A percentile compares a stretch with the other conserved stretches of the same genome.
Evolutionary conservation across 2,113 vertebrate genomes (phyloP).

Genomic region (Muntiacus muntjak): DNA sequence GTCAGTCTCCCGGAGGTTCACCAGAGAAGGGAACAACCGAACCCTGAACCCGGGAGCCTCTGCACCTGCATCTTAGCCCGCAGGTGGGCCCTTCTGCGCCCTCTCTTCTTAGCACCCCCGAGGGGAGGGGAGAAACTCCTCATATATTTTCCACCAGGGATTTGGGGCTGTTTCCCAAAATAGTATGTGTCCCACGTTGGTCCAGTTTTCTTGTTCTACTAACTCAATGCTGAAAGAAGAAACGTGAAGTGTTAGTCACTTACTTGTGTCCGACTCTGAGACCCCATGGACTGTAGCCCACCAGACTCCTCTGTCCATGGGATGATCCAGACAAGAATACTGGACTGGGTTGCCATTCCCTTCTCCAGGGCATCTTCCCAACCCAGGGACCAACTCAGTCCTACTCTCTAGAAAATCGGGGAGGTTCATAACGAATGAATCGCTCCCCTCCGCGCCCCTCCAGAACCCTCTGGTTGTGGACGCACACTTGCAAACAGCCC

Average conservation of each 20-base stretch:
- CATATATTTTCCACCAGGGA: accelerated
- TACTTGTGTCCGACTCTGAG: background rate
- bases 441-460: accelerated
- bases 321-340: background rate
- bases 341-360: background rate
- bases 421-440: background rate
- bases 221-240: background rate
- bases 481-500: background rate
- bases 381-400: background rate
- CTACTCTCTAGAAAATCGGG: background rate
- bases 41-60: accelerated
- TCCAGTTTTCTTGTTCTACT: background rate
- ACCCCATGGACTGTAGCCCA: background rate
- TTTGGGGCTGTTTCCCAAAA: background rate
- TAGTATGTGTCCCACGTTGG: accelerated
- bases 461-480: background rate
- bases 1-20: accelerated
- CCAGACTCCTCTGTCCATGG: background rate
- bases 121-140: accelerated
- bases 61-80: accelerated
- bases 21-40: too few relatives aligned
- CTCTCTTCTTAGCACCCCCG: accelerated
- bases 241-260: background rate
- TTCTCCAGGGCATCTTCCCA: background rate
- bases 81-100: accelerated